Base-by-base conservation (phyloP, 2,888 invertebrate species). In the Silvanus unidentatus region DNA sequence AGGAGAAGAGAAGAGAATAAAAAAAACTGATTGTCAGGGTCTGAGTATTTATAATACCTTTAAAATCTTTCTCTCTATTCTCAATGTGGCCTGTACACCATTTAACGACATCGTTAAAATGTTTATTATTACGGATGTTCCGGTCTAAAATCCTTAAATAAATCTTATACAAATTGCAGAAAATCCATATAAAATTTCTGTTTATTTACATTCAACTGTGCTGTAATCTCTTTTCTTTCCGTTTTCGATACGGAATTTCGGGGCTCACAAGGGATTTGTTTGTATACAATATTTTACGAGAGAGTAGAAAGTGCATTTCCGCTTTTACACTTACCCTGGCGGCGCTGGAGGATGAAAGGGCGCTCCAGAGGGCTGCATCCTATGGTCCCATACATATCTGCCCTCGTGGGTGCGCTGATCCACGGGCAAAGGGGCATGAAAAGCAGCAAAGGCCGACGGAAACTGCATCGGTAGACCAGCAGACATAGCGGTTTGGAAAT, bases 351-450 rank as follows among this genome's bases (percentile, higher is more conserved):
- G 62, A 54, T 68, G 68, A 44, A 67, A 68, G 10, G 67, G 59
- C 12, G 60, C 62, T 35, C 53, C 55, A 4, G 70, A 64, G 15
- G 68, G 69, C 50, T 69, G 70, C 65, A 70, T 67, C 57, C 70
- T 64, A 15, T 68, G 70, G 48, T 71, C 71, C 71, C 71, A 71
- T 12, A 71, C 66, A 51, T 71, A 71, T 29, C 71, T 58, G 40
- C 70, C 71, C 44, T 71, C 70, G 59, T 71, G 71, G 27, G 70
- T 70, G 39, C 79, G 74, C 60, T 80, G 79, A 64, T 79, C 80
- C 56, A 80, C 78, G 8, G 80, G 77, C 37, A 72, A 56, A 34
- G 80, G 79, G 2, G 79, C 78, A 42, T 79, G 76, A 66, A 79
- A 80, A 14, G 79, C 78, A 73, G 76, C 72, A 53, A 70, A 70